Evolutionary conservation across 2,888 invertebrate species (phyloP).

Genomic region (Cataglyphis livida): DNA sequence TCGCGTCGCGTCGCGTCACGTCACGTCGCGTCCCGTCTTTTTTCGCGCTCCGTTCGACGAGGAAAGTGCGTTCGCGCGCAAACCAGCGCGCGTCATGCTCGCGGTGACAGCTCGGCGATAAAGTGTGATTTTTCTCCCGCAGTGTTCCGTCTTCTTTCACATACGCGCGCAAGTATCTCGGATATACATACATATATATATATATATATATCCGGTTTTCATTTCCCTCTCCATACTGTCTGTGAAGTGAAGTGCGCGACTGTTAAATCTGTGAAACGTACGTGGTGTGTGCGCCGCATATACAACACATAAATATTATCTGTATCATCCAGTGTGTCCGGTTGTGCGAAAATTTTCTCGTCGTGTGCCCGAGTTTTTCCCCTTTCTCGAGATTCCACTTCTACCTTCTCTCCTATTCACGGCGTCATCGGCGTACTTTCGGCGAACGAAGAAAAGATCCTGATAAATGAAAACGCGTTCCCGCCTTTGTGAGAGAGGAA

Average conservation of each 20-base stretch:
- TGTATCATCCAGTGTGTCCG: constrained; percentile 5
- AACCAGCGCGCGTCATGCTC: constrained; percentile 34
- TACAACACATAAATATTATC: neutral
- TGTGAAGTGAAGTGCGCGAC: constrained; percentile 40
- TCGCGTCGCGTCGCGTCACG: neutral
- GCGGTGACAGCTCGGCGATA: constrained; percentile 60
- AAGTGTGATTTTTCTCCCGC: constrained; percentile 11
- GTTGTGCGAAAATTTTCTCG: neutral
- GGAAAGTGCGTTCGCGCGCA: neutral
- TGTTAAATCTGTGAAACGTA: constrained; percentile 39
- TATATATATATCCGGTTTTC: constrained; percentile 2
- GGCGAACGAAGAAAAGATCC: neutral
- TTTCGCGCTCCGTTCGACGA: neutral
- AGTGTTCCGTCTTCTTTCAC: constrained; percentile 13
- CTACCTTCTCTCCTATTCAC: neutral
- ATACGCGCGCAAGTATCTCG: neutral
- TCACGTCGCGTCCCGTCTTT: neutral
- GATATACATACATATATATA: neutral
- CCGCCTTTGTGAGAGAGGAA: neutral
- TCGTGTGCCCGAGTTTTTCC: constrained; percentile 13
- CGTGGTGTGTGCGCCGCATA: neutral
- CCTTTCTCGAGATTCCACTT: constrained; percentile 1
- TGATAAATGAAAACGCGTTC: constrained; percentile 10
- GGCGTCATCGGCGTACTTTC: constrained; percentile 26
- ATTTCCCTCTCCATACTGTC: neutral